Base-by-base conservation (phyloP, 2,888 invertebrate genomes). In the Trissolcus brochymenae region DNA sequence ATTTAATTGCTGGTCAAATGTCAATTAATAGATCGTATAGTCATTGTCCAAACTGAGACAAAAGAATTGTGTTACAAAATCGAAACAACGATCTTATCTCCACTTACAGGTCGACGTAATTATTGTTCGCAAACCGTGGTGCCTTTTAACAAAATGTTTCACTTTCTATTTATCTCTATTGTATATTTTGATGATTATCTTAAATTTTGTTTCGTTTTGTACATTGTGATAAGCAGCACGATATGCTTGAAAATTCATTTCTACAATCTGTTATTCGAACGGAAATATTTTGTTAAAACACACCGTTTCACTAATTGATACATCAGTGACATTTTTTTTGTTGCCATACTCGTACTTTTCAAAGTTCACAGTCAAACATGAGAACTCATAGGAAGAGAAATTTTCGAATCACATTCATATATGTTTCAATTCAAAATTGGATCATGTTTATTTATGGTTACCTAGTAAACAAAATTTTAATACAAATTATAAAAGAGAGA, bases 291-390 rank as follows among this genome's bases (percentile, higher is more conserved):
- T 53, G 53, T 65, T 59, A 54, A 41, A 72, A 50, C 49, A 51
- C 60, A 59, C 59, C 40, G 19, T 62, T 74, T 77, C 78, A 71
- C 70, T 60, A 72, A 66, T 65, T 76, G 65, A 16, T 46, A 25
- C 81, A 78, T 76, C 72, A 64, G 25, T 74, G 72, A 82, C 82
- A 81, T 35, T 35, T 82, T 81, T 81, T 81, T 80, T 78, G 83
- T 84, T 84, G 85, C 84, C 85, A 85, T 85, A 84, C 79, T 81
- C 57, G 51, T 74, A 55, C 51, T 68, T 68, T 60, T 17, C 21
- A 64, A 56, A 7, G 43, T 57, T 60, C 61, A 62, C 46, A 74
- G 53, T 74, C 57, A 64, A 65, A 14, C 46, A 11, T 16, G 50
- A 54, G 17, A 65, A 55, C 50, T 41, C 41, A 56, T 13, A 13